phyloP scores from a whole-genome alignment of 2,797 vertebrate species.

The Chrosomus eos region DNA sequence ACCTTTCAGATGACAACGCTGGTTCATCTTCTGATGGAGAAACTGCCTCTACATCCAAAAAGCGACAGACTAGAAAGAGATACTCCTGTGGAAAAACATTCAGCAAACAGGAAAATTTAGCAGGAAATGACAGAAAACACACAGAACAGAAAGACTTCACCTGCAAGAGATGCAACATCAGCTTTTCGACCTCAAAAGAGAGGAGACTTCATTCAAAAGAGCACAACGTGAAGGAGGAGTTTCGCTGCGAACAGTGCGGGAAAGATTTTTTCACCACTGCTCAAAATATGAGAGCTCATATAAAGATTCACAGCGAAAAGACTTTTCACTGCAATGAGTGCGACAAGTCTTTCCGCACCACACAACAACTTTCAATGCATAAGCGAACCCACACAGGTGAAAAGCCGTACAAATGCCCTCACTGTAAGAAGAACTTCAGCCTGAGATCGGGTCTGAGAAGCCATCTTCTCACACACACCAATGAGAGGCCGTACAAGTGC shows the following conservation, averaged over 20 bases:
- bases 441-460: not conserved
- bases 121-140: too few species aligned
- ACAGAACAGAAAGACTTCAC: not conserved
- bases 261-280: not conserved
- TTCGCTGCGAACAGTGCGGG: slow-evolving; percentile 18
- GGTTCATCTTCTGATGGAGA: not conserved
- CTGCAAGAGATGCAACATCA: slow-evolving; percentile 19
- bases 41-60: not conserved
- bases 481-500: slow-evolving; percentile 20
- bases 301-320: not conserved
- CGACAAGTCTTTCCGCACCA: not conserved
- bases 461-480: not conserved
- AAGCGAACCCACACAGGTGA: not conserved
- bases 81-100: not conserved
- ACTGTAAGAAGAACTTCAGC: not conserved
- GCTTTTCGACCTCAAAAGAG: not conserved
- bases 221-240: slow-evolving; percentile 23
- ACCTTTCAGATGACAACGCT: not conserved
- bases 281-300: too few species aligned
- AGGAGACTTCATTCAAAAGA: slow-evolving; percentile 13
- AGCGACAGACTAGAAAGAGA: not conserved
- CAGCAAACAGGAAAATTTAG: not conserved
- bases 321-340: slow-evolving; percentile 41
- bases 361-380: not conserved
- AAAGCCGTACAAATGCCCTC: not conserved